Evolutionary conservation across 2,113 vertebrate genomes (phyloP).

Genomic region (Scopus umbretta): DNA sequence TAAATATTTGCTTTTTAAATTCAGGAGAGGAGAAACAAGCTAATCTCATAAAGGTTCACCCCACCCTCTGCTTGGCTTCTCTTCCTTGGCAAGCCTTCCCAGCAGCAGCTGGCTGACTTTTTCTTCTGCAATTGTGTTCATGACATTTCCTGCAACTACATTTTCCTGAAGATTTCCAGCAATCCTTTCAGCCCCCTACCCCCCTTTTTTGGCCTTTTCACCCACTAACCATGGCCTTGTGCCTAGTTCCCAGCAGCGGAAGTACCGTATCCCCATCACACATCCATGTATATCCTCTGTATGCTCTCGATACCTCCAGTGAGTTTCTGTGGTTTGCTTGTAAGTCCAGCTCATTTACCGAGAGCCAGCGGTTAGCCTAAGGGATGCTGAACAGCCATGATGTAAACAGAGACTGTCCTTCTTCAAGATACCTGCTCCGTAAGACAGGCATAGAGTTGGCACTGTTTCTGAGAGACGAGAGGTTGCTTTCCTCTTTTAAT

Average conservation of each 20-base stretch:
- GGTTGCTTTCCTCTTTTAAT: not conserved
- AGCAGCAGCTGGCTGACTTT: slow-evolving; percentile 42
- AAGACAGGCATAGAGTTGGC: not conserved
- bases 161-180: slow-evolving; percentile 23
- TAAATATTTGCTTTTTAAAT: not conserved
- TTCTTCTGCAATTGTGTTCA: not conserved
- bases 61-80: slow-evolving; percentile 2
- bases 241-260: not conserved
- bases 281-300: accelerated
- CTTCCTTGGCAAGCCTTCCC: not conserved
- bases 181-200: not conserved
- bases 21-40: not conserved
- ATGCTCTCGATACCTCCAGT: not conserved
- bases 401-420: not conserved
- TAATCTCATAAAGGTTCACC: not conserved
- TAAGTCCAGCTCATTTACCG: not conserved
- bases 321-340: not conserved
- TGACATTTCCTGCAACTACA: not conserved
- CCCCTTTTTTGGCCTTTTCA: not conserved
- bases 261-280: not conserved
- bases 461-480: not conserved
- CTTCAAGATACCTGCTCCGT: not conserved
- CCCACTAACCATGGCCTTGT: not conserved
- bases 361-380: not conserved
- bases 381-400: not conserved